Evolutionary conservation across 2,888 invertebrate species (phyloP), one percentile per base, ranked within the genome.

Genomic region (Pseudanteris insignis): DNA sequence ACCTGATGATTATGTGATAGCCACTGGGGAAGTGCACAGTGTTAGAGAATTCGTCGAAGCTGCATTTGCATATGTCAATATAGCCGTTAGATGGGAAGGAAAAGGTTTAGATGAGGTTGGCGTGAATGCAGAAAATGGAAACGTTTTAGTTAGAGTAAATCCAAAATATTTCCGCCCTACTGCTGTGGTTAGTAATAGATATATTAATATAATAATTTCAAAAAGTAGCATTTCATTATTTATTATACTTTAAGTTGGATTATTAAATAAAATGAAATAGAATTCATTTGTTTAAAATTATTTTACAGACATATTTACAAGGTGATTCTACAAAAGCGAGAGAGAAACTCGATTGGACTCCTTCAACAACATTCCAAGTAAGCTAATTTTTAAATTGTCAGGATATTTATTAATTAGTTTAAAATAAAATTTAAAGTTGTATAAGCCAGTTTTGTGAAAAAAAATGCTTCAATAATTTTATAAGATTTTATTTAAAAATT

Each of bases 1-100:
- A 24, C 92, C 99, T 0, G 92, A 96, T 41, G 99, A 99, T 82
- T 98, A 90, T 83, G 98, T 99, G 2, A 94, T 99, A 69, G 96
- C 99, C 2, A 96, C 96, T 0, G 96, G 96, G 0, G 92, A 94
- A 79, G 87, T 90, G 8, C 96, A 96, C 81, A 96, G 94, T 78
- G 98, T 99, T 0, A 84, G 94, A 7, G 95, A 98, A 81, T 99
- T 99, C 83, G 95, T 99, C 0, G 95, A 95, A 81, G 86, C 86
- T 24, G 87, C 97, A 0, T 99, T 99, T 81, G 84, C 85, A 51
- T 87, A 90, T 74, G 89, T 96, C 26, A 91, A 89, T 0, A 86
- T 88, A 34, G 85, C 85, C 54, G 92, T 96, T 50, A 82, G 83
- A 75, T 99, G 99, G 99, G 87, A 90, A 74, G 98, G 98, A 0